phyloP scores from a whole-genome alignment of 2,888 invertebrate genomes.

The Drosophila prostipennis region DNA sequence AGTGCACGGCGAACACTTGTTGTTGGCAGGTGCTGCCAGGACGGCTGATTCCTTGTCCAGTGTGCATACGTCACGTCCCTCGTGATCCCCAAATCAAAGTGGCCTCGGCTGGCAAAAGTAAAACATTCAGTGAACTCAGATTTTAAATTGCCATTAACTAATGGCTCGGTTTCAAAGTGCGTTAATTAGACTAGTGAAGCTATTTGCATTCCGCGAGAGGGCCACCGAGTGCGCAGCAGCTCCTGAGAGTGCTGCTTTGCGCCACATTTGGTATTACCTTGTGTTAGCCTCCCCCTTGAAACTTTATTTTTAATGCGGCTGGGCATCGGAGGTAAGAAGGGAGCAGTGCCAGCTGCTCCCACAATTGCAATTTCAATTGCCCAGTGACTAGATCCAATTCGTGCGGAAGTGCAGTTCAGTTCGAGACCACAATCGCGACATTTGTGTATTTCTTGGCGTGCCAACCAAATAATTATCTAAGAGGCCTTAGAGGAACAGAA shows the following conservation, averaged over 20 bases:
- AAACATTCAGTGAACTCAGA: neutral
- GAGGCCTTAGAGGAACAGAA: no score
- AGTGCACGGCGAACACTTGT: slow-evolving; percentile 22
- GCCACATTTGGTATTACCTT: slow-evolving; percentile 28
- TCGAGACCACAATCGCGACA: neutral
- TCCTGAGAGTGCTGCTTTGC: slow-evolving; percentile 24
- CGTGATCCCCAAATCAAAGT: neutral
- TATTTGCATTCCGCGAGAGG: slow-evolving; percentile 29
- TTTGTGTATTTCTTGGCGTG: slow-evolving; percentile 1
- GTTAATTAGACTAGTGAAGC: slow-evolving; percentile 10
- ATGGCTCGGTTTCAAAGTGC: slow-evolving; percentile 7
- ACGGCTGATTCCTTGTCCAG: neutral
- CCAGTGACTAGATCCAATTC: neutral
- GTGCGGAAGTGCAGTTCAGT: neutral
- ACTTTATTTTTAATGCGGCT: slow-evolving; percentile 15
- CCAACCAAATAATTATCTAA: no score
- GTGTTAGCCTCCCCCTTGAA: slow-evolving; percentile 15
- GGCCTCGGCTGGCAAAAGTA: neutral
- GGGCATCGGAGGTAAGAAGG: neutral
- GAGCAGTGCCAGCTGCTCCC: slow-evolving; percentile 1
- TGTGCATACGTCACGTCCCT: neutral
- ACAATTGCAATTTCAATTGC: neutral
- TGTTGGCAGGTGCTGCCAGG: slow-evolving; percentile 3
- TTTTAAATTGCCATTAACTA: neutral
- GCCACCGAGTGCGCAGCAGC: slow-evolving; percentile 37